Conservation (phyloP, 2,888 invertebrate genomes). For the Hirudinaria manillensis region DNA sequence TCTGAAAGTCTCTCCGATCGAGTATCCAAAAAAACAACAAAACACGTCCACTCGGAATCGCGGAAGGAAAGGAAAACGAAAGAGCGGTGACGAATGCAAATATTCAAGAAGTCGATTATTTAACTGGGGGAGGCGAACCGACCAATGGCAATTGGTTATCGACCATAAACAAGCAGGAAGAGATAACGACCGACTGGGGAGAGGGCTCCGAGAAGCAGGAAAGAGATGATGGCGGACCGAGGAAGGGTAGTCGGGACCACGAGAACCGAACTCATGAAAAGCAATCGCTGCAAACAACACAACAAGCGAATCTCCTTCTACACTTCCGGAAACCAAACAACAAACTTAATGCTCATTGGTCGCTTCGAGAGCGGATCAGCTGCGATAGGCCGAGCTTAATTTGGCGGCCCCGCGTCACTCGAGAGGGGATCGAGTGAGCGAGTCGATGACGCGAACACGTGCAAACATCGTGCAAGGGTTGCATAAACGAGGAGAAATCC, state of each 20-base stretch:
- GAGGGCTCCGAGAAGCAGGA: not conserved
- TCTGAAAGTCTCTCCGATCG: too few relatives aligned
- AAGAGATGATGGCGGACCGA: too few relatives aligned
- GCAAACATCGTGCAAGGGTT: not conserved
- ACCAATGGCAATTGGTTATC: not conserved
- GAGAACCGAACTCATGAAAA: not conserved
- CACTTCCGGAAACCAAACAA: slow-evolving; percentile 10
- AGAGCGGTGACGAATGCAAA: too few relatives aligned
- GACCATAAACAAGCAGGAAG: not conserved
- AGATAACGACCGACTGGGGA: not conserved
- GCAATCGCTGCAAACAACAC: not conserved
- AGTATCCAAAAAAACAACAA: too few relatives aligned
- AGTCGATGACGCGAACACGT: not conserved
- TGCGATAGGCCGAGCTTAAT: slow-evolving; percentile 17
- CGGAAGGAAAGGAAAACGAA: too few relatives aligned
- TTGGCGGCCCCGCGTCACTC: not conserved
- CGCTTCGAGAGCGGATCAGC: not conserved
- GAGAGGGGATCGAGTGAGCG: not conserved
- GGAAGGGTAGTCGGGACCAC: not conserved
- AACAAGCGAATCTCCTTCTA: slow-evolving; percentile 12
- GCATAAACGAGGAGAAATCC: not conserved
- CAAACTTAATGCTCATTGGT: slow-evolving; percentile 13
- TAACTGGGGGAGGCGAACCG: not conserved
- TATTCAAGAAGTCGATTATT: too few relatives aligned
- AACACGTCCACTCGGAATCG: too few relatives aligned